Conservation (phyloP, 2,888 invertebrate genomes). For the Drosophila borborema region DNA sequence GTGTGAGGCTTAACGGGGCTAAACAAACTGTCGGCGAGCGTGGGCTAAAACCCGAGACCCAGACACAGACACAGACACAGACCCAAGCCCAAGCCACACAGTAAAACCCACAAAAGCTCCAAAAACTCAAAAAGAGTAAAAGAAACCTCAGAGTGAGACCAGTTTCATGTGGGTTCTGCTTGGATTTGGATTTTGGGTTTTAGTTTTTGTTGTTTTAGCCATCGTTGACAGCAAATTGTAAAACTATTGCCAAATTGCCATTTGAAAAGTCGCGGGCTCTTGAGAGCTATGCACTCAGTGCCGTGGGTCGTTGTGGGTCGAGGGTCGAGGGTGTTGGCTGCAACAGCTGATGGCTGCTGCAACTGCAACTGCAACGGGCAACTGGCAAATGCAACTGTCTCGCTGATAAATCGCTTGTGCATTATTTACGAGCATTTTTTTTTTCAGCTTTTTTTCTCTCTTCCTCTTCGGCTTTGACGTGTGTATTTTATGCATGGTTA, state of each 20-base stretch:
- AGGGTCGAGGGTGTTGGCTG: constrained; percentile 24
- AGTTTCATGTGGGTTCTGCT: constrained; percentile 43
- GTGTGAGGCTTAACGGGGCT: constrained; percentile 75
- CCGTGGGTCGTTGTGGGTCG: neutral
- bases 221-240: constrained; percentile 24
- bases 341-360: constrained; percentile 28
- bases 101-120: constrained; percentile 23
- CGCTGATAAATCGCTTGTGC: constrained; percentile 63
- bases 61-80: constrained; percentile 4
- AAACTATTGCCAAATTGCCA: constrained; percentile 66
- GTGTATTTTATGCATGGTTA: constrained; percentile 56
- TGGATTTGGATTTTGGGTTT: constrained; percentile 3
- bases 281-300: neutral
- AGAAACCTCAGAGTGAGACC: constrained; percentile 21
- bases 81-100: constrained; percentile 33
- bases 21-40: constrained; percentile 64
- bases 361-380: constrained; percentile 37
- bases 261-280: constrained; percentile 57
- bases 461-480: constrained; percentile 18
- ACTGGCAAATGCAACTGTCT: constrained; percentile 55
- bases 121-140: neutral
- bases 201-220: neutral
- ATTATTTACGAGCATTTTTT: constrained; percentile 62
- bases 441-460: constrained; percentile 6
- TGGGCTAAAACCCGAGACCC: constrained; percentile 37